Percentiles rank a stretch among this genome's conserved stretches.
Conservation (phyloP, 23 tunicate genomes). For the Corella eumyota region DNA sequence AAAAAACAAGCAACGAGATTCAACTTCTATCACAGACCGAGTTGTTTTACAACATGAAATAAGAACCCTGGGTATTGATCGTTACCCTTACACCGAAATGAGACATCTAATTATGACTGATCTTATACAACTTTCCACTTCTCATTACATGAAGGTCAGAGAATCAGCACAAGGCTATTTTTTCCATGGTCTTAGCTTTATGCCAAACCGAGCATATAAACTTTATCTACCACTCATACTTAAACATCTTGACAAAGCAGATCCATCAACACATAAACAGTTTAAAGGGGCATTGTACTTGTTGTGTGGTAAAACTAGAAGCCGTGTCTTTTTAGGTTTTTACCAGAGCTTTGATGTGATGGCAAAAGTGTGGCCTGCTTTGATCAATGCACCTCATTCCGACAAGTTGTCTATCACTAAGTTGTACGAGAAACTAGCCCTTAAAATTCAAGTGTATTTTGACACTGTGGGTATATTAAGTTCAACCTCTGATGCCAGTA, state of each 20-base stretch:
- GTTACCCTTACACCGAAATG: conserved; percentile 39
- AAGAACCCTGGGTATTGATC: conserved; percentile 34
- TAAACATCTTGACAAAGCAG: conserved; percentile 30
- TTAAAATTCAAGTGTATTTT: conserved; percentile 41
- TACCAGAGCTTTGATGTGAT: conserved; percentile 66
- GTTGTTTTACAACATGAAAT: conserved; percentile 49
- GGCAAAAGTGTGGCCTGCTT: conserved; percentile 70
- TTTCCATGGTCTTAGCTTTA: conserved; percentile 46
- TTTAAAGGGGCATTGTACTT: conserved; percentile 79
- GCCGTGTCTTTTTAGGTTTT: conserved; percentile 21
- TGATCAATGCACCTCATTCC: conserved; percentile 55
- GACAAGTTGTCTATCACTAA: conserved; percentile 74
- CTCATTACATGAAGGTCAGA: conserved; percentile 83
- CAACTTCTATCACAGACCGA: conserved; percentile 47
- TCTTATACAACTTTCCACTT: conserved; percentile 46
- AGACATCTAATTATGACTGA: conserved; percentile 65
- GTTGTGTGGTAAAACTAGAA: conserved; percentile 46
- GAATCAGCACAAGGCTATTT: conserved; percentile 55
- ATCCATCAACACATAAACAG: conserved; percentile 28
- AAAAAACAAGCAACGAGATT: conserved; percentile 33
- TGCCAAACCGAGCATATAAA: conserved; percentile 41
- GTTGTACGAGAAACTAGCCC: conserved; percentile 41
- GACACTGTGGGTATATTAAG: conserved; percentile 33
- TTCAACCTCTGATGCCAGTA: conserved; percentile 10
- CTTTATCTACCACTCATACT: conserved; percentile 62